Base-by-base conservation (phyloP, 2,113 vertebrate genomes). In the Mystacornis crossleyi region DNA sequence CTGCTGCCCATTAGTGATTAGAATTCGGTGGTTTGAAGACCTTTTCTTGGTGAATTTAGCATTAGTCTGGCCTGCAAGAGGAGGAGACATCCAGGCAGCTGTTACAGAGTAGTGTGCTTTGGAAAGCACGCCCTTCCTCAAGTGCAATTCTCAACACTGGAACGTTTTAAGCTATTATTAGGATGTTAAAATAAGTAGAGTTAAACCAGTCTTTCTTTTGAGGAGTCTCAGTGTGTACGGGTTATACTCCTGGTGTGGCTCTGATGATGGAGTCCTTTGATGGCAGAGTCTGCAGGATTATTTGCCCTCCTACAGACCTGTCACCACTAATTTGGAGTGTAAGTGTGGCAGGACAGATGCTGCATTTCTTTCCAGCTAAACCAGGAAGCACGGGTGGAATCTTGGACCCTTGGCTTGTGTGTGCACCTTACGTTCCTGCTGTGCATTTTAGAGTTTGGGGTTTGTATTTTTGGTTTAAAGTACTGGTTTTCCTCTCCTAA, bases 381-480 rank as follows among this genome's bases (percentile, higher is more conserved):
- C 8, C 6, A 47, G 33, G 60, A 84, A 62, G 18, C 28, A 16
- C 0, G 0, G 45, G 25, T 34, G 34, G 10, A 40, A 84, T 84
- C 51, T 57, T 62, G 3, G 2, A 4, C 60, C 34, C 24, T 82
- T 58, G 61, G 61, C 18, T 34, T 54, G 38, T 12, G 4, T 62
- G 6, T 23, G 21, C 61, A 24, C 10, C 3, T 58, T 62, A 42
- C 0, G 0, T 12, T 67, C 13, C 48, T 38, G 9, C 25, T 57
- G 38, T 75, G 57, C 38, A 18, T 72, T 91, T 93, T 53, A 31
- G 12, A 18, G 31, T 48, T 87, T 10, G 4, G 13, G 23, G 1
- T 25, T n/a, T 54, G 38, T 66, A 29, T n/a, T 58, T 62, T n/a
- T 7, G 1, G 2, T 83, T 70, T 54, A 34, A 89, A 61, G 4